Base-by-base conservation (phyloP, 2,113 vertebrate species). In the Monopterus albus region DNA sequence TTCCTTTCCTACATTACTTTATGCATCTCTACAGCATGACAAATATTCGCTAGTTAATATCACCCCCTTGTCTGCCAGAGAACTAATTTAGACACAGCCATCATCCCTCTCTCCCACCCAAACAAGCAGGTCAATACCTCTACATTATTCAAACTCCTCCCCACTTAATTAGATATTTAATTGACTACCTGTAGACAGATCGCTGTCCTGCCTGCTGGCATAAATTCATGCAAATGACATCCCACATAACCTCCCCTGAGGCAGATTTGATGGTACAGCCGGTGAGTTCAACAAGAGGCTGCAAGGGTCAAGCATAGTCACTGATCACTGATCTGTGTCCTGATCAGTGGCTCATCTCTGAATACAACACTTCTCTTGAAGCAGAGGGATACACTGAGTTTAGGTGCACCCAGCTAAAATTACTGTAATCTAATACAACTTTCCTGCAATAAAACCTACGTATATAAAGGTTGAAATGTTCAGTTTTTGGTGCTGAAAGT, bases 131-230 rank as follows among this genome's bases (percentile, higher is more conserved):
- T 93, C 92, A 88, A 93, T 93, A 92, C 70, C 53, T 83, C 84
- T 92, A 87, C 88, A 92, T 92, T 93, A 92, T 93, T 93, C 86
- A 93, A 91, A 88, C 82, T 90, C 84, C 87, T 89, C 85, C 89
- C 85, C 81, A 90, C 87, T 93, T 92, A 91, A 92, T 93, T 93
- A 92, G 87, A 92, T 91, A 91, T 92, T 92, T 93, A 93, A 94
- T 92, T 92, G 91, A 93, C 88, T 90, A 92, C 85, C 85, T 90
- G 89, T 84, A 84, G 85, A 87, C 82, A 70, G 83, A 89, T 91
- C 88, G 87, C 78, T 81, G 79, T 83, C 83, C 73, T 12, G 36
- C 79, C 74, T 77, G 47, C 82, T 56, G 75, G 78, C 91, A 90
- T 92, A 89, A 91, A 92, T 92, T 89, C 83, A 91, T 92, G 91